These are phyloP conservation scores for Thaleichthys pacificus DNA, from an alignment of 2,797 vertebrate species.

Conservation along the genomic window DNA sequence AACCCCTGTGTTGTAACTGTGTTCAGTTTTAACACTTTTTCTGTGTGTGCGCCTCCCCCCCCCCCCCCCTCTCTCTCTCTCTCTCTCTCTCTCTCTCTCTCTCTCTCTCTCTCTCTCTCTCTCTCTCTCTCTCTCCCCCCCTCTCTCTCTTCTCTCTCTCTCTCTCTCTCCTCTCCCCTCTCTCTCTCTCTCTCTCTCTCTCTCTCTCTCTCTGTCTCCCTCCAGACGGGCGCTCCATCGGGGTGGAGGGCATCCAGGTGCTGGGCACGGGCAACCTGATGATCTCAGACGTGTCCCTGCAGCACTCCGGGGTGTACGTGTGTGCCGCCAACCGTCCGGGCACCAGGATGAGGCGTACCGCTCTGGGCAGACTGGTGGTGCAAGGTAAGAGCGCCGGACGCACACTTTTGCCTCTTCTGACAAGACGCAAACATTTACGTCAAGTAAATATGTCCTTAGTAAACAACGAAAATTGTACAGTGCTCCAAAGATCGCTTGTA, in stretches of 20 bases:
- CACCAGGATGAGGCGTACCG: conserved; percentile 73
- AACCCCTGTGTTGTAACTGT: too few relatives aligned
- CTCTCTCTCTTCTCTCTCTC: not conserved
- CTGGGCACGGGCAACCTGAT: conserved; percentile 80
- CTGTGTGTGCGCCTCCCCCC: not conserved
- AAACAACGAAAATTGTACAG: too few relatives aligned
- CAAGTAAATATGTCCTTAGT: not conserved
- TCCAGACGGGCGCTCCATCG: conserved; percentile 76
- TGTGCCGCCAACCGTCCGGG: conserved; percentile 76
- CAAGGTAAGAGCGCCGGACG: conserved; percentile 67
- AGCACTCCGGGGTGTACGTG: conserved; percentile 78
- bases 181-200: not conserved
- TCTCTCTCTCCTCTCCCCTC: not conserved
- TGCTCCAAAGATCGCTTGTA: too few relatives aligned
- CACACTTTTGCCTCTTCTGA: not conserved
- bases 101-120: not conserved
- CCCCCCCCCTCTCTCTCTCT: not conserved
- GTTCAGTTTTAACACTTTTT: too few relatives aligned
- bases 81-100: not conserved
- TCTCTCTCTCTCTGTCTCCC: conserved; percentile 1
- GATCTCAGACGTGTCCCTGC: conserved; percentile 79
- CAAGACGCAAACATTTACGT: not conserved
- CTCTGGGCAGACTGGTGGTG: conserved; percentile 73
- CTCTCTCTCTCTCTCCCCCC: not conserved
- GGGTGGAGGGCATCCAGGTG: conserved; percentile 80